Evolutionary conservation across 2,888 invertebrate genomes (phyloP), one percentile per base, ranked within the genome.

Genomic region (Rotaria sp.): DNA sequence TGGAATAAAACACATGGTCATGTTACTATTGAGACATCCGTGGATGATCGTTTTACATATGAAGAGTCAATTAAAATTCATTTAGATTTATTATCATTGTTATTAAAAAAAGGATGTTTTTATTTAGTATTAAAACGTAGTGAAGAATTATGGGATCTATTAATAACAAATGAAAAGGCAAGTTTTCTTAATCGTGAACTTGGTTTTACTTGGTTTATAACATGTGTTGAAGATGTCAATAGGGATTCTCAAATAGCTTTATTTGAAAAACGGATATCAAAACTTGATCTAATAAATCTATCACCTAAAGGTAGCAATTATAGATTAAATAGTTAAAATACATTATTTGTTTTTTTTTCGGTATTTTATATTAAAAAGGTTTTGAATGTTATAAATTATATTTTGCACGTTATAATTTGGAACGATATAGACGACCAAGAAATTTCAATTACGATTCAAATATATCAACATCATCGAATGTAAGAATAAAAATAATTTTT

Each of bases 181-280:
- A 91, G 91, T 88, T 90, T 90, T 48, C 90, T 91, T 89, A 92
- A 92, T 88, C 90, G 89, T 88, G 91, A 92, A 90, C 91, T 92
- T 86, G 86, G 92, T 87, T 92, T 91, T 88, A 91, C 91, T 84
- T 92, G 92, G 92, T 92, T 92, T 88, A 90, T 89, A 85, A 90
- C 90, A 87, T 91, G 92, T 55, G 88, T 91, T 50, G 89, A 89
- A 86, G 92, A 92, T 88, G 88, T 92, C 87, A 92, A 92, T 87
- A 88, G 90, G 84, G 91, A 92, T 57, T 91, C 92, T 3, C 91
- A 91, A 88, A 89, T 89, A 50, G 90, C 91, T 87, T 89, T 92
- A 48, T 92, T 92, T 88, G 90, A 90, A 88, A 91, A 92, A 88
- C 91, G 92, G 87, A 88, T 92, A 13, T 89, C 92, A 45, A 90